Percentiles rank a stretch among this genome's conserved stretches.
These are phyloP conservation scores for Boloria euphrosyne DNA, from an alignment of 2,888 invertebrate genomes.

Conservation along the genomic window DNA sequence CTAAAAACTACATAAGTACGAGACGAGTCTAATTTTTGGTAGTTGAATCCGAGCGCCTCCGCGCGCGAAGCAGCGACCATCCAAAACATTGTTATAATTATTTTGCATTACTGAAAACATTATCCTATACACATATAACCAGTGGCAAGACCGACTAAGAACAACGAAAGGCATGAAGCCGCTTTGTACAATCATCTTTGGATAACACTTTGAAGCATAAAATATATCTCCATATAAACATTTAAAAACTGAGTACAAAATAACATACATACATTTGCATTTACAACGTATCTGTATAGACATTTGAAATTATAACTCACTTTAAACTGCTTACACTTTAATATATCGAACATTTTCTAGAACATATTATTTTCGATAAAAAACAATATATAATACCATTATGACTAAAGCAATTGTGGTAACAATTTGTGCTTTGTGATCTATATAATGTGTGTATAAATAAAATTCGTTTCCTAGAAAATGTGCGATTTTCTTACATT, in stretches of 20 bases:
- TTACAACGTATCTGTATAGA: slow-evolving; percentile 27
- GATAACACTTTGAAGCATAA: slow-evolving; percentile 74
- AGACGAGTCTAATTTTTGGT: background rate
- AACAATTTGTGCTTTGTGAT: no score
- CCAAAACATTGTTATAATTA: slow-evolving; percentile 25
- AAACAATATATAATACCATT: background rate
- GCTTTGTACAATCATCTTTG: slow-evolving; percentile 69
- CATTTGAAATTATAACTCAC: slow-evolving; percentile 32
- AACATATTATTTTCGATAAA: background rate
- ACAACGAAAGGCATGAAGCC: slow-evolving; percentile 64
- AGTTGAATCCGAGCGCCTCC: slow-evolving; percentile 16
- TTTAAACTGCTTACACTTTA: background rate
- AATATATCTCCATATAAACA: slow-evolving; percentile 38
- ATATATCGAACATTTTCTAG: slow-evolving; percentile 5
- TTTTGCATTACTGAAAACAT: slow-evolving; percentile 20
- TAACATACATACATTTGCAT: slow-evolving; percentile 29
- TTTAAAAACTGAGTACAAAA: slow-evolving; percentile 41
- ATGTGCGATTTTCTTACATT: background rate
- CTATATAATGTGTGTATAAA: no score
- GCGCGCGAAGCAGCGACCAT: slow-evolving; percentile 29
- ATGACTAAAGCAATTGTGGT: background rate
- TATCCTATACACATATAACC: slow-evolving; percentile 36
- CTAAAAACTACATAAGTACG: background rate
- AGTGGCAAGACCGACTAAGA: slow-evolving; percentile 56
- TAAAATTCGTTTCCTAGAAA: background rate